These are phyloP conservation scores for Ichneumon xanthorius DNA, from an alignment of 2,888 invertebrate species.

Conservation along the genomic window DNA sequence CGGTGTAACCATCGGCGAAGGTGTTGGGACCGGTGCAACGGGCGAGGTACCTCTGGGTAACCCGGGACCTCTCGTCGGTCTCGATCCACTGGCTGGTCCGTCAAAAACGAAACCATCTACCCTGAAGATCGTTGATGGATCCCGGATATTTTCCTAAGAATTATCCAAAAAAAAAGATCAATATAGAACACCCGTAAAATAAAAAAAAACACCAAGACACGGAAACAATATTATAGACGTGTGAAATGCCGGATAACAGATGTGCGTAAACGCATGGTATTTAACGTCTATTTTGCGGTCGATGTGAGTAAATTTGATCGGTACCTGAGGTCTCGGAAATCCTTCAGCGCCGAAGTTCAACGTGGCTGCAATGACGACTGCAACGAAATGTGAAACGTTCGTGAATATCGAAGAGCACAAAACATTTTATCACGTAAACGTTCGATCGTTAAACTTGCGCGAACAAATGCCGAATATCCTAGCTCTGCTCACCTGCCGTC, in stretches of 20 bases:
- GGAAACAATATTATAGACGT: neutral
- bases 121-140: neutral
- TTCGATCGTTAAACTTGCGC: conserved; percentile 2
- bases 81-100: conserved; percentile 68
- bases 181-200: neutral
- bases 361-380: neutral
- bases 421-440: neutral
- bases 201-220: neutral
- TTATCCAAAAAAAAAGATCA: neutral
- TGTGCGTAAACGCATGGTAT: neutral
- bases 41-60: neutral
- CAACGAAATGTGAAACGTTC: neutral
- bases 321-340: conserved; percentile 1
- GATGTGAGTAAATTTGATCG: neutral
- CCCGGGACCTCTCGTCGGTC: neutral
- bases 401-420: neutral
- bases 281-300: neutral
- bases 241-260: neutral
- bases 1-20: neutral
- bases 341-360: neutral
- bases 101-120: conserved; percentile 10
- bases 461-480: neutral
- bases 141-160: neutral
- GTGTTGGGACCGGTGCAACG: neutral
- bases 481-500: conserved; percentile 34